Percentiles rank a stretch among this genome's conserved stretches.
Evolutionary conservation across 2,113 vertebrate species (phyloP).

Genomic region (Cyphomyrus plagiostoma): DNA sequence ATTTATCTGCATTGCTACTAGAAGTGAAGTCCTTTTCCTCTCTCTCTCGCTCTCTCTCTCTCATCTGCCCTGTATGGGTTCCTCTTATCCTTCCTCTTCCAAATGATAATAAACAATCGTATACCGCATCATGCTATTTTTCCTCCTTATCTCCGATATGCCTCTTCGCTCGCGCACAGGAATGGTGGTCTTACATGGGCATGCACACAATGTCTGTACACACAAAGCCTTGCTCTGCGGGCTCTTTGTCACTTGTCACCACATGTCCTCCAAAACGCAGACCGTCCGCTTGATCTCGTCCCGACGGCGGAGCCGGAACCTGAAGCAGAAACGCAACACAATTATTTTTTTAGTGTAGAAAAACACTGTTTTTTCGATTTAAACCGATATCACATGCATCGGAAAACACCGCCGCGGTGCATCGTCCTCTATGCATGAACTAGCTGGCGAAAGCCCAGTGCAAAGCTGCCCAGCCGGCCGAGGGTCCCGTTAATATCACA

Average conservation of each 20-base stretch:
- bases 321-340: conserved; percentile 24
- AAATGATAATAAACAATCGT: background rate
- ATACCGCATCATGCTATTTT: background rate
- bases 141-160: background rate
- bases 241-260: conserved; percentile 53
- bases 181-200: background rate
- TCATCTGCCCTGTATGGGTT: background rate
- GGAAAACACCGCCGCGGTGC: background rate
- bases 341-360: background rate
- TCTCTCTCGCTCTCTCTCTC: background rate
- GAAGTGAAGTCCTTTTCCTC: conserved; percentile 16
- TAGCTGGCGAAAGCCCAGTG: background rate
- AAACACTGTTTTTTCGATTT: background rate
- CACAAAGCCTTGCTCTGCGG: conserved; percentile 35
- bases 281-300: conserved; percentile 43
- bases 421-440: background rate
- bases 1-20: conserved; percentile 41
- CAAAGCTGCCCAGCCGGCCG: background rate
- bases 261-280: conserved; percentile 30
- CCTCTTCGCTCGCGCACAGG: background rate
- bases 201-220: background rate
- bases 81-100: background rate
- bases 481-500: background rate
- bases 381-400: background rate
- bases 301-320: conserved; percentile 51